Base-by-base conservation (phyloP, 2,888 invertebrate species). In the Himalopsyche kuldschensis region DNA sequence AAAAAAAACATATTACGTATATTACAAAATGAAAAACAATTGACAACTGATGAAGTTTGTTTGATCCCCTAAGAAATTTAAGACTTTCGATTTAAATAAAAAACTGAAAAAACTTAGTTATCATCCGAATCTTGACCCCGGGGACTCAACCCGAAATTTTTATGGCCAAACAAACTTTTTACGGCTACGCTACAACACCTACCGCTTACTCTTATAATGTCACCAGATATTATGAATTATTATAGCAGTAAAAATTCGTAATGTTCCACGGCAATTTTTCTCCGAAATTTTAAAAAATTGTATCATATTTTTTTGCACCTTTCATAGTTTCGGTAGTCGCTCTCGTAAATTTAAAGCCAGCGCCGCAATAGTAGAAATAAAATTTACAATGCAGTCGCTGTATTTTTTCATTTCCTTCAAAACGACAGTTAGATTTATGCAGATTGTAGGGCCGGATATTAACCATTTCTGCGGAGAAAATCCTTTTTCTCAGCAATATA, bases 401-500 rank as follows among this genome's bases (percentile, higher is more conserved):
- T 55, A 55, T 75, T 75, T 24, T 24, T 27, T 31, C 27, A 24
- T 75, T 75, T 27, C 32, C 75, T 75, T 15, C 24, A 27, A 27
- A 69, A 78, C 69, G 35, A 78, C 69, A 20, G 46, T 30, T 35
- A 85, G 85, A 85, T 85, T 85, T 85, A 85, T 85, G 85, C 81
- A 85, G 85, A 85, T 85, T 81, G 83, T 63, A 81, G 76, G 55
- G 47, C 80, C 82, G 84, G 82, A 84, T 82, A 82, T 84, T 84
- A 84, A 84, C 82, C 80, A 78, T 55, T 55, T 55, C 55, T 55
- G 55, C 15, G 24, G 55, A 24, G 24, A 55, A 55, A 20, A 55
- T 55, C 55, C 55, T 55, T 55, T 55, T 55, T 55, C 55, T 55
- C 55, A 55, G 55, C 55, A 20, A 55, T 55, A 55, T 20, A 55